Evolutionary conservation across 64 coral and sea anemone genomes (phyloP).

Genomic region (Actinia equina): DNA sequence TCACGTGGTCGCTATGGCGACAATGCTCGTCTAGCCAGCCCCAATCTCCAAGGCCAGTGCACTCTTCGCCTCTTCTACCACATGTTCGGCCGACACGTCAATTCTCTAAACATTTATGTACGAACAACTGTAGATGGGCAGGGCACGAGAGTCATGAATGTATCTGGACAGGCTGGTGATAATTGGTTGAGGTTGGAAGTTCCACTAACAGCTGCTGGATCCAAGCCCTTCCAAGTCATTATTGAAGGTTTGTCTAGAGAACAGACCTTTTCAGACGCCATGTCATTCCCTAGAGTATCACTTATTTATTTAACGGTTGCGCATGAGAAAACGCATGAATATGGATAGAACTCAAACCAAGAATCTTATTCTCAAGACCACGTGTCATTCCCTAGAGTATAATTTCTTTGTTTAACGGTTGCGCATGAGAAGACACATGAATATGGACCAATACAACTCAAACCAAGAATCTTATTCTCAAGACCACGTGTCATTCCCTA

Average conservation of each 20-base stretch:
- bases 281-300: too few species aligned
- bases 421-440: too few species aligned
- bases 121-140: conserved; percentile 61
- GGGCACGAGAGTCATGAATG: conserved; percentile 35
- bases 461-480: too few species aligned
- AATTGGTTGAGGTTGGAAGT: conserved; percentile 61
- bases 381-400: too few species aligned
- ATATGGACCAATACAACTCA: too few species aligned
- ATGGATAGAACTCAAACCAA: too few species aligned
- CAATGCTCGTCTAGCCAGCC: conserved; percentile 78
- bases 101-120: conserved; percentile 74
- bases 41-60: conserved; percentile 60
- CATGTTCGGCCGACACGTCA: conserved; percentile 79
- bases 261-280: too few species aligned
- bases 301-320: too few species aligned
- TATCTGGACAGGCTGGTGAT: conserved; percentile 73
- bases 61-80: conserved; percentile 89
- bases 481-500: too few species aligned
- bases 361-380: too few species aligned
- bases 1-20: conserved; percentile 62
- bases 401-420: too few species aligned
- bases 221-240: conserved; percentile 74
- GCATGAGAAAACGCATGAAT: too few species aligned
- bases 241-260: conserved; percentile 70
- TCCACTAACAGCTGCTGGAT: conserved; percentile 20